phyloP scores from a whole-genome alignment of 1,140 invertebrate genomes.

The Augochlora pura region DNA sequence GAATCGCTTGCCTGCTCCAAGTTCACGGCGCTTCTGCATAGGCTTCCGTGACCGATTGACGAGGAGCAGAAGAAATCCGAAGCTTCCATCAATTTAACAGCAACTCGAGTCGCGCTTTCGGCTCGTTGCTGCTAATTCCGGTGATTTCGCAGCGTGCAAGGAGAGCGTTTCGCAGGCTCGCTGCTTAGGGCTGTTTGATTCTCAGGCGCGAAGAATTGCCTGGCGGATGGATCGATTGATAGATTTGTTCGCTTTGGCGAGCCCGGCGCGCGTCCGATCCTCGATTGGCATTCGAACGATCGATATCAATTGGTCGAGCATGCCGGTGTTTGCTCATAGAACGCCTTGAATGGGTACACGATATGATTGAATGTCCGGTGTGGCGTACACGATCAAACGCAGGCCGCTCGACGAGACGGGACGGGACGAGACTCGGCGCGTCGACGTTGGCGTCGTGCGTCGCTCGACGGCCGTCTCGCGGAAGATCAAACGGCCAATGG shows the following conservation, averaged over 20 bases:
- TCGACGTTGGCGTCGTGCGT: not conserved
- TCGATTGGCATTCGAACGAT: not conserved
- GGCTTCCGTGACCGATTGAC: too few species aligned
- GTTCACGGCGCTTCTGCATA: not conserved
- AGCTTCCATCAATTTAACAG: too few species aligned
- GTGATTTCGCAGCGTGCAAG: too few species aligned
- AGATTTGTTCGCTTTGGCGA: too few species aligned
- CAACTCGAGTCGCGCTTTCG: too few species aligned
- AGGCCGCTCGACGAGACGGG: not conserved
- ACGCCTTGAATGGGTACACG: constrained; percentile 16
- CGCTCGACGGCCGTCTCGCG: not conserved
- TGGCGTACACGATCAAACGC: not conserved
- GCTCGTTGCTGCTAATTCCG: too few species aligned
- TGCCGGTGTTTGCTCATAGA: constrained; percentile 12
- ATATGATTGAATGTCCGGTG: constrained; percentile 18
- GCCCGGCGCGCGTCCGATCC: not conserved
- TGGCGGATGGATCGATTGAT: too few species aligned
- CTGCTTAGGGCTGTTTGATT: too few species aligned
- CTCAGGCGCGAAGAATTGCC: too few species aligned
- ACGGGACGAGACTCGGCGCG: not conserved
- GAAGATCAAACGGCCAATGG: constrained; percentile 23
- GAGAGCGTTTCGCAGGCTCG: too few species aligned
- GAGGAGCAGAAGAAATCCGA: too few species aligned
- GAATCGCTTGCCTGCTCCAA: not conserved
- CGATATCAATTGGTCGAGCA: constrained; percentile 5